These are phyloP conservation scores for Idaea dimidiata DNA, from an alignment of 2,888 invertebrate genomes.

Conservation along the genomic window DNA sequence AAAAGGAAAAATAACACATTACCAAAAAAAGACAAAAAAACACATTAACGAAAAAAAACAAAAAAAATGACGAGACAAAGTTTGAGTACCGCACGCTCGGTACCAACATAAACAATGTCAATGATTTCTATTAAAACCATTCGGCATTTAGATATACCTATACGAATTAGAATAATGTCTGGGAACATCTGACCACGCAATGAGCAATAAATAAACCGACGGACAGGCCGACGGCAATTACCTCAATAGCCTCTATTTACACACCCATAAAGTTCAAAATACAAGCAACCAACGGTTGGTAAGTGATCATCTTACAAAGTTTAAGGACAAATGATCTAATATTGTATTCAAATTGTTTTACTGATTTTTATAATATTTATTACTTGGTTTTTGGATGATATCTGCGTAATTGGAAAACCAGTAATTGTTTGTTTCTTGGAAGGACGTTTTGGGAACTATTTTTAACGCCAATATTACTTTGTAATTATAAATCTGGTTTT, in stretches of 20 bases:
- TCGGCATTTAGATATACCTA: slow-evolving; percentile 66
- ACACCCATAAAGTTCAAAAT: slow-evolving; percentile 37
- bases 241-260: slow-evolving; percentile 29
- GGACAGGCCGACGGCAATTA: slow-evolving; percentile 39
- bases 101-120: slow-evolving; percentile 77
- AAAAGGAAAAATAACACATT: no score
- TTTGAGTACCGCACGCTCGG: slow-evolving; percentile 60
- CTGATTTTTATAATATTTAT: slow-evolving; percentile 6
- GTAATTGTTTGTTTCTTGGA: slow-evolving; percentile 10
- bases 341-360: slow-evolving; percentile 32
- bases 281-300: slow-evolving; percentile 9
- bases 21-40: neutral
- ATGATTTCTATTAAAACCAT: slow-evolving; percentile 75
- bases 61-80: slow-evolving; percentile 30
- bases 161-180: slow-evolving; percentile 73
- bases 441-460: slow-evolving; percentile 1
- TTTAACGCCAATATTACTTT: neutral
- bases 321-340: slow-evolving; percentile 52
- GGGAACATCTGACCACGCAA: slow-evolving; percentile 63
- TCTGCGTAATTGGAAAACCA: slow-evolving; percentile 16
- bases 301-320: slow-evolving; percentile 56
- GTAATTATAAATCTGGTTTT: neutral
- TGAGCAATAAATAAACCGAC: slow-evolving; percentile 68
- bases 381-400: neutral
- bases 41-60: neutral